Base-by-base conservation (phyloP, 2,113 vertebrate genomes). In the Takifugu bimaculatus region DNA sequence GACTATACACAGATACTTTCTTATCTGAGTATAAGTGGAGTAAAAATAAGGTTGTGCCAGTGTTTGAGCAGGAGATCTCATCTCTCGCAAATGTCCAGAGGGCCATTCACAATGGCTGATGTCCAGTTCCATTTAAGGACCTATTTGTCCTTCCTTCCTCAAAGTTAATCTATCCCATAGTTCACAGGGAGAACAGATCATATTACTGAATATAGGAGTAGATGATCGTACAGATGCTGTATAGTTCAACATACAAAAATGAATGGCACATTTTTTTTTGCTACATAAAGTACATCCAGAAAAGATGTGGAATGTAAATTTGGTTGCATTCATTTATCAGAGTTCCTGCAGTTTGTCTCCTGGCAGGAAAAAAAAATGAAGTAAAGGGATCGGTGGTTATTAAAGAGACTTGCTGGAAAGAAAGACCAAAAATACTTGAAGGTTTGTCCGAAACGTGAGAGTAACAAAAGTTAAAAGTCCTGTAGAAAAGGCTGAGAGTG, bases 381-480 rank as follows among this genome's bases (percentile, higher is more conserved):
- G 26, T 72, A 80, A 72, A 75, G 60, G 68, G 70, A 71, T 61
- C 42, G 62, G 57, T 70, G 75, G 63, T 74, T 69, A 81, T 84
- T 80, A 84, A 85, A 84, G 66, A 82, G 67, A 73, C 68, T 81
- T 65, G 60, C 87, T 71, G 74, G 49, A 82, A 79, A 81, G 68
- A 85, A 87, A 84, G 59, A 82, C 64, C 72, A 75, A 65, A 61
- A 69, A 63, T 47, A 54, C 51, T 57, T 53, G 60, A 74, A 68
- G 12, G 27, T 63, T 72, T 44, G 74, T 87, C 79, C 68, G 90
- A 88, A 88, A 91, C 72, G 73, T 60, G 71, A 64, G 65, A 76
- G 76, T 90, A 91, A 89, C 83, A 90, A 90, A 88, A 80, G 84
- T 80, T 86, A 85, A 78, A 89, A 90, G 73, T 65, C 75, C 57